Evolutionary conservation across 1,140 invertebrate genomes (phyloP).

Genomic region (Diabrotica undecimpunctata): DNA sequence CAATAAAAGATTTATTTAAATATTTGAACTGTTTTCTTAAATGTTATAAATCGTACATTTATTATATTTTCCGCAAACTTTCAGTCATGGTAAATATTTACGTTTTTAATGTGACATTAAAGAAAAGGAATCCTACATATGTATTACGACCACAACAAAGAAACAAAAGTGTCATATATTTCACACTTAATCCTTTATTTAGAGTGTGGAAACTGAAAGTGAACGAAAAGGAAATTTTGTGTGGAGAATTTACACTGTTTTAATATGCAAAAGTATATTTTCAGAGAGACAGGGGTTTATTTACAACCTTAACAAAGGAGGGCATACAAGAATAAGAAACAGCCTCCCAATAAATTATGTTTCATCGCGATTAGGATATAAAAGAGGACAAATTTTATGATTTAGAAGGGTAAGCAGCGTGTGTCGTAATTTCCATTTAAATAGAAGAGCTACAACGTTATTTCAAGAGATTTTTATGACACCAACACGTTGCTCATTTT

Average conservation of each 20-base stretch:
- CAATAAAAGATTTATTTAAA: too few species aligned
- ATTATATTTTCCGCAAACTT: too few species aligned
- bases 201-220: not conserved
- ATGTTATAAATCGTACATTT: too few species aligned
- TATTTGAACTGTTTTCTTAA: too few species aligned
- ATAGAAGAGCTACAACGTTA: not conserved
- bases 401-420: not conserved
- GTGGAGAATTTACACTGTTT: not conserved
- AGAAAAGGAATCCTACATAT: too few species aligned
- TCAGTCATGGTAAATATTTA: too few species aligned
- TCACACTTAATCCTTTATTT: conserved; percentile 1
- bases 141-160: too few species aligned
- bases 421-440: not conserved
- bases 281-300: not conserved
- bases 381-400: conserved; percentile 3
- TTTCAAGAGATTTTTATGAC: too few species aligned
- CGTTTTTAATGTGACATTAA: too few species aligned
- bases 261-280: conserved; percentile 3
- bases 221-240: not conserved
- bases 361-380: conserved; percentile 1
- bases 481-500: too few species aligned
- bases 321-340: conserved; percentile 1
- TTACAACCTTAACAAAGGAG: not conserved
- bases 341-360: not conserved
- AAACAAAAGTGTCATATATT: not conserved